A percentile compares a stretch with the other conserved stretches of the same genome.
Evolutionary conservation across 1,140 invertebrate species (phyloP).

Genomic region (Drosophila pectinifera): DNA sequence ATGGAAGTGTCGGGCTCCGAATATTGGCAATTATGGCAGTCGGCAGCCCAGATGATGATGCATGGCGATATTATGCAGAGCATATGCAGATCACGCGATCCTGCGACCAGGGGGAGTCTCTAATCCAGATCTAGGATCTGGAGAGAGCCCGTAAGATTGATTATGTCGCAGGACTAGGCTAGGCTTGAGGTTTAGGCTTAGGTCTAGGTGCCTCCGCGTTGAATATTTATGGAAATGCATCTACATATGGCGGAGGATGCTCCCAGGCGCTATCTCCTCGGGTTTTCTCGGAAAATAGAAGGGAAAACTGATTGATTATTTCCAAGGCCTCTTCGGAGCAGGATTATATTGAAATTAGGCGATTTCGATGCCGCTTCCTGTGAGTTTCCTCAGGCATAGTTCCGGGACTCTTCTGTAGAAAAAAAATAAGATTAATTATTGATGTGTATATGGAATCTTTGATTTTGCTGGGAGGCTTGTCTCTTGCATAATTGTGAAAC

Average conservation of each 20-base stretch:
- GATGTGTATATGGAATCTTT: background rate
- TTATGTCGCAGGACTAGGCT: conserved; percentile 31
- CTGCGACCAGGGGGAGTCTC: background rate
- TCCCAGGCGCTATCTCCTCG: conserved; percentile 1
- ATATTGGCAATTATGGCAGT: conserved; percentile 55
- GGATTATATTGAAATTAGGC: conserved; percentile 6
- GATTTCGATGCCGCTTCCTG: background rate
- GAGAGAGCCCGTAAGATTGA: conserved; percentile 35
- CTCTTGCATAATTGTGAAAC: background rate
- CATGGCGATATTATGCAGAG: conserved; percentile 58
- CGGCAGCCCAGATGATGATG: conserved; percentile 36
- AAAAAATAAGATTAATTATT: conserved; percentile 11
- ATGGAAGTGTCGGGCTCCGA: conserved; percentile 17
- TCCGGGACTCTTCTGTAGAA: no score
- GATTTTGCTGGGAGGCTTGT: background rate
- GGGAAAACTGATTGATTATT: conserved; percentile 34
- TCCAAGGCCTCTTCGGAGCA: no score
- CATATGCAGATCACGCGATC: conserved; percentile 40
- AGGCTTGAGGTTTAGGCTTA: background rate
- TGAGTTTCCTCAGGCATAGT: background rate
- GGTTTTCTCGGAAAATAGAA: no score
- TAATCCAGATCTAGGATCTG: conserved; percentile 42
- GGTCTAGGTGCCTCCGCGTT: background rate
- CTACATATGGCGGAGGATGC: background rate
- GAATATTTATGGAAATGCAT: conserved; percentile 28